These are phyloP conservation scores for Channa argus DNA, from an alignment of 2,113 vertebrate species.

Conservation along the genomic window DNA sequence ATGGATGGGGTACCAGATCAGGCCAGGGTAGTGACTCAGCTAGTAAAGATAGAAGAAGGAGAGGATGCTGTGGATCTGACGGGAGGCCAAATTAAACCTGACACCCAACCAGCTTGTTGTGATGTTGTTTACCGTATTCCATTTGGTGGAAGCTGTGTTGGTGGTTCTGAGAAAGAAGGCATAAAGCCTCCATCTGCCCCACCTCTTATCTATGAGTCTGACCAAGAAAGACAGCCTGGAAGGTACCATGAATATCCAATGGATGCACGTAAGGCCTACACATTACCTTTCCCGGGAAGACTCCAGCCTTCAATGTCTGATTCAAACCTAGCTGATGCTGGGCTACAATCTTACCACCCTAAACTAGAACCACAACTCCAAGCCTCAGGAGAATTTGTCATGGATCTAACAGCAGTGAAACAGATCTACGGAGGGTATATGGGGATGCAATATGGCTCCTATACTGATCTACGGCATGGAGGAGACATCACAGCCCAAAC, in stretches of 20 bases:
- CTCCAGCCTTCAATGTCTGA: constrained; percentile 97
- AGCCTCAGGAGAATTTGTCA: constrained; percentile 81
- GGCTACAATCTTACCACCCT: constrained; percentile 87
- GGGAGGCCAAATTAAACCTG: constrained; percentile 86
- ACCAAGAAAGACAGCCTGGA: constrained; percentile 79
- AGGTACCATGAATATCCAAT: constrained; percentile 84
- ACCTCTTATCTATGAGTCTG: constrained; percentile 79
- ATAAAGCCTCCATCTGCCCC: constrained; percentile 79
- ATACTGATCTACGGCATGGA: constrained; percentile 93
- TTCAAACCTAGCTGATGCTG: constrained; percentile 92
- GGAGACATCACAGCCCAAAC: constrained; percentile 87
- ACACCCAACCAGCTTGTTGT: constrained; percentile 93
- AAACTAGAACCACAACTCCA: constrained; percentile 88
- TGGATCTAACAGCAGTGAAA: constrained; percentile 91
- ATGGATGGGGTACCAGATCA: constrained; percentile 85
- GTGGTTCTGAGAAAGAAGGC: constrained; percentile 85
- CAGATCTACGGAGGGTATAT: constrained; percentile 90
- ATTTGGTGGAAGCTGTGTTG: constrained; percentile 92
- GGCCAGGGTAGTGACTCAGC: constrained; percentile 86
- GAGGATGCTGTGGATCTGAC: constrained; percentile 90
- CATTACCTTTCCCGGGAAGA: constrained; percentile 85
- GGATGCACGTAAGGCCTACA: constrained; percentile 88
- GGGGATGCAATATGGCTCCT: constrained; percentile 95
- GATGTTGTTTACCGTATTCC: constrained; percentile 97
- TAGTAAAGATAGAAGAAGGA: constrained; percentile 88